Evolutionary conservation across 2,888 invertebrate genomes (phyloP), one percentile per base, ranked within the genome.

Genomic region (Cosmia pyralina): DNA sequence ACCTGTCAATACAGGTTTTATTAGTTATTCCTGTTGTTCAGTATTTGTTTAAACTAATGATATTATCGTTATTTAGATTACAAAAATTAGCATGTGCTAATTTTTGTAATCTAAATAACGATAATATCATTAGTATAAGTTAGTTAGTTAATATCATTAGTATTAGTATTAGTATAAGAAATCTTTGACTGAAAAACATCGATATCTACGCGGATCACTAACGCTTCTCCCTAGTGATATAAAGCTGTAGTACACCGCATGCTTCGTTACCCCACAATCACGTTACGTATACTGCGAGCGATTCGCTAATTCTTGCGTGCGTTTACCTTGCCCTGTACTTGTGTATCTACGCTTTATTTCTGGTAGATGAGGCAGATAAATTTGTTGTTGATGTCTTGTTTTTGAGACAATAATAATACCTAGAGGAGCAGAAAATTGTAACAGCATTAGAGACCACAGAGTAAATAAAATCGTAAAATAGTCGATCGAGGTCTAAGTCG

Each of bases 241-340:
- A 85, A 81, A 79, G 83, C 81, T 78, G 79, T 83, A 82, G 76
- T 80, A 78, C 80, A 84, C 80, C 81, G 81, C 85, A 89, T 88
- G 91, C 89, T 89, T 92, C 90, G 90, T 91, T 92, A 91, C 86
- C 69, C 81, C 85, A 86, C 89, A 89, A 90, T 89, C 89, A 88
- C 82, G 82, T 84, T 83, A 83, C 81, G 81, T 69, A 81, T 82
- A 78, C 83, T 71, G 75, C 79, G 72, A 81, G 78, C 83, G 80
- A 81, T 85, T 77, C 75, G 77, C 83, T 86, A 83, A 85, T 87
- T 83, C 86, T 85, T 85, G 85, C 82, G 84, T 85, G 82, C 79
- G 76, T 75, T 75, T 84, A 82, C 84, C 79, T 82, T 74, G 65
- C 70, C 75, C 76, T 79, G 66, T 83, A 63, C 72, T 62, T 68